Conservation (phyloP, 1,140 invertebrate genomes). For the Hycleus cichorii region DNA sequence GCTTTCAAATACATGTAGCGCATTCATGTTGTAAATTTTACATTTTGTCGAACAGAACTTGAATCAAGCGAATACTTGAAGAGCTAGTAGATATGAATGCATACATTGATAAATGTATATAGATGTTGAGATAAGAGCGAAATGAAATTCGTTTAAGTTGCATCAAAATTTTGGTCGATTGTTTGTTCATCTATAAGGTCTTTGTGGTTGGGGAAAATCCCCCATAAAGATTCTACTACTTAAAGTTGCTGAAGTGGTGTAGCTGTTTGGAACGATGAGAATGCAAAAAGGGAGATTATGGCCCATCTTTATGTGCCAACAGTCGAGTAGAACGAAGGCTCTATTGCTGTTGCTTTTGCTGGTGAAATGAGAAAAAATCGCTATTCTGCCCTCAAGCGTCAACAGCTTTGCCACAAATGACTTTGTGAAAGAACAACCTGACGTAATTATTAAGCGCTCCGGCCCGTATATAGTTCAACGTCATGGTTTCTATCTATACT, state of each 20-base stretch:
- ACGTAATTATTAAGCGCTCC: not conserved
- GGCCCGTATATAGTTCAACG: no score
- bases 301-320: conserved; percentile 7
- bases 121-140: no score
- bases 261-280: conserved; percentile 7
- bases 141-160: no score
- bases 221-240: no score
- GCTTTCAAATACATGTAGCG: not conserved
- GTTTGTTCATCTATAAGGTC: no score
- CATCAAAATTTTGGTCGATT: no score
- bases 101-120: no score
- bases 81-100: no score
- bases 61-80: not conserved
- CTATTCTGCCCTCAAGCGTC: not conserved
- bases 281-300: conserved; percentile 10
- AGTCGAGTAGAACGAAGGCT: conserved; percentile 1
- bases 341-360: not conserved
- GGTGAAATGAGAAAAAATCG: conserved; percentile 5
- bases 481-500: no score
- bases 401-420: not conserved
- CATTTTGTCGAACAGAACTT: conserved; percentile 9
- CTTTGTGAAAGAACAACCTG: not conserved
- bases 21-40: conserved; percentile 4
- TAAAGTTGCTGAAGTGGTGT: conserved; percentile 2
- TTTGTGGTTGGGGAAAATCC: no score